Evolutionary conservation across 2,113 vertebrate genomes (phyloP), one percentile per base, ranked within the genome.

Genomic region (Pollimyrus isidori): DNA sequence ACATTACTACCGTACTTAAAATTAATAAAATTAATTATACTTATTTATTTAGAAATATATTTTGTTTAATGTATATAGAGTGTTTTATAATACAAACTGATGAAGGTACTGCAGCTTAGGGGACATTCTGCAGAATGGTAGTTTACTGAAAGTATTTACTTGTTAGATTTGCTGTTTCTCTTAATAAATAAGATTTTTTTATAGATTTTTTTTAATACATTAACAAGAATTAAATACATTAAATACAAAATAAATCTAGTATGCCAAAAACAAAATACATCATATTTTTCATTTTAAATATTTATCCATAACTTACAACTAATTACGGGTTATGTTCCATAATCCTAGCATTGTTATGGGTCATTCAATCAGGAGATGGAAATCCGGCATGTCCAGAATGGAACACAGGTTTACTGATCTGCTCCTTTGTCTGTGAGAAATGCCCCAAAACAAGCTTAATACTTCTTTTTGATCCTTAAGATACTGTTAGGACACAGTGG

Each of bases 321-420:
- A 17, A 35, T 92, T 87, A 19, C 93, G 94, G 94, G 92, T 95
- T 92, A 91, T 93, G 89, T 95, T 94, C 89, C 52, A 91, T 48
- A 91, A 92, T 87, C 91, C 90, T 2, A 88, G 89, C 69, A 62
- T 45, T 49, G 89, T 94, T 82, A 92, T 94, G 93, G 94, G 94
- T 58, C 86, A 95, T 85, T 35, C 93, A n/a, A 92, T 95, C 83
- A 91, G 52, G 88, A 91, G 90, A 30, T 89, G 92, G 90, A 88
- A 89, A 86, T 92, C 91, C 69, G 82, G 42, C 50, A 7, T 87
- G 50, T 65, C 89, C 4, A 89, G 80, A 21, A 91, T 9, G 21
- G 88, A 86, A 9, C 73, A 73, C 5, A 89, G 83, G 69, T 86
- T 92, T 19, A 91, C 82, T 23, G 90, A 92, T 52, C 87, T 93